Conservation (phyloP, 2,888 invertebrate genomes). For the Schizaphis graminum region DNA sequence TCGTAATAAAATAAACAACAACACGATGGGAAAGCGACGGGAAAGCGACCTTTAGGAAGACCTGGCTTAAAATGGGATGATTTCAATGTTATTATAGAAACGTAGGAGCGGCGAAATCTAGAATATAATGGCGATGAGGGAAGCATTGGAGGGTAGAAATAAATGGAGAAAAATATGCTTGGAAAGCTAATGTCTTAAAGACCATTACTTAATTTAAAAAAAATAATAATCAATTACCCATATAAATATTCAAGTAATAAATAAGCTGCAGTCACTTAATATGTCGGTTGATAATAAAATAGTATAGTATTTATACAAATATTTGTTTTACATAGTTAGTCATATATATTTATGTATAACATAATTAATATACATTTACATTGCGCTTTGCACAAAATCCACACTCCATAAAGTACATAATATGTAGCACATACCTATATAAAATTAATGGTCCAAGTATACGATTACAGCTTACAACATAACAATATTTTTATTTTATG, state of each 20-base stretch:
- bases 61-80: neutral
- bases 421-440: neutral
- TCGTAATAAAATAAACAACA: neutral
- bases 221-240: neutral
- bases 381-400: neutral
- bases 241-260: neutral
- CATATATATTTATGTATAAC: neutral
- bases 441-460: neutral
- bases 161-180: neutral
- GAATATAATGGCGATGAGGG: neutral
- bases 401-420: neutral
- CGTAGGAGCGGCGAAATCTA: neutral
- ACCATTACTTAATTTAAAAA: neutral
- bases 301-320: neutral
- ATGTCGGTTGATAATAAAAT: neutral
- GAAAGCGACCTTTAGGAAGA: neutral
- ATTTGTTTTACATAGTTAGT: too few species aligned
- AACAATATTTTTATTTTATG: neutral
- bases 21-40: neutral
- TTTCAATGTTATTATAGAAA: neutral
- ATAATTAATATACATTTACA: neutral
- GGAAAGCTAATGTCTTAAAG: neutral
- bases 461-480: neutral
- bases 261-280: neutral
- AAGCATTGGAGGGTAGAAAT: neutral